Percentiles rank a stretch among this genome's conserved stretches.
Conservation (phyloP, 1,140 invertebrate species). For the Scylla paramamosain region DNA sequence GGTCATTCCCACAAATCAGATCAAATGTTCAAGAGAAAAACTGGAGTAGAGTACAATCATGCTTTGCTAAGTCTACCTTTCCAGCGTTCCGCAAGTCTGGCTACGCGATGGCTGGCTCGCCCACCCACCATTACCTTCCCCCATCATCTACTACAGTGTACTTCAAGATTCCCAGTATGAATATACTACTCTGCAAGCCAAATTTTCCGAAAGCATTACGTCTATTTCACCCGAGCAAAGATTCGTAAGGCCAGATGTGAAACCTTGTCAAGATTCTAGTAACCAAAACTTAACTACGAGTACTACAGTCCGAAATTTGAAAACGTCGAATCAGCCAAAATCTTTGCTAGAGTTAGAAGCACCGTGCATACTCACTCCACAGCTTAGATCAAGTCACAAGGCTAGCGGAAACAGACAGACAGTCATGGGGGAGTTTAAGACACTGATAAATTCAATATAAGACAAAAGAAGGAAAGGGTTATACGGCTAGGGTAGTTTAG, state of each 20-base stretch:
- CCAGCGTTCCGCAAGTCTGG: conserved; percentile 50
- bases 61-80: conserved; percentile 67
- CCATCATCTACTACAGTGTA: background rate
- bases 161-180: conserved; percentile 53
- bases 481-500: background rate
- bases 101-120: conserved; percentile 43
- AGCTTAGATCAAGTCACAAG: conserved; percentile 71
- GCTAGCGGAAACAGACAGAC: conserved; percentile 68
- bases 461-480: background rate
- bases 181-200: conserved; percentile 74
- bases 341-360: conserved; percentile 65
- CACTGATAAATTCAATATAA: conserved; percentile 59
- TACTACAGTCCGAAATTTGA: background rate
- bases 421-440: conserved; percentile 57
- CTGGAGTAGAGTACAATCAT: conserved; percentile 64
- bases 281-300: background rate
- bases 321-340: conserved; percentile 33
- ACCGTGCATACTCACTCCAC: conserved; percentile 68
- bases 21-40: conserved; percentile 64
- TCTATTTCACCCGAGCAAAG: conserved; percentile 59
- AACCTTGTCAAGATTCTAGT: background rate
- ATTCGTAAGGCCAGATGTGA: conserved; percentile 16
- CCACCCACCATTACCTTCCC: conserved; percentile 6
- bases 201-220: conserved; percentile 51
- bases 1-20: conserved; percentile 72